Evolutionary conservation across 2,797 vertebrate genomes (phyloP), one percentile per base, ranked within the genome.

Genomic region (Melanotaenia maccullochi): DNA sequence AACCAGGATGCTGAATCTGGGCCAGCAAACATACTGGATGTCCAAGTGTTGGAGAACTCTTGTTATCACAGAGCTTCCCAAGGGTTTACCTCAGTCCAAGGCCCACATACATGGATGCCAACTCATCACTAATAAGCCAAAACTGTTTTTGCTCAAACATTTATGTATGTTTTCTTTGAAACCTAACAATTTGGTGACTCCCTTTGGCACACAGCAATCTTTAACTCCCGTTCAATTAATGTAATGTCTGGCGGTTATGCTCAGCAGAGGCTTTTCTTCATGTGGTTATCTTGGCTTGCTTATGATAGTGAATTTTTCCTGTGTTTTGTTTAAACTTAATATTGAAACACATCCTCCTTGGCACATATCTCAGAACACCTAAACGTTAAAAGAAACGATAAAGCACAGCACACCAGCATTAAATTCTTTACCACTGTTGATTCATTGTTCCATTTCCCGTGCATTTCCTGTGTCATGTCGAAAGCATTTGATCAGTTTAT

Each of bases 1-100:
- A 62, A 92, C 93, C 93, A 92, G 86, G 78, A 84, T 73, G 73
- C 79, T 33, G 84, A 90, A 83, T 90, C 72, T 63, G 82, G 85
- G 91, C 94, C 94, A 93, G 79, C 85, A 90, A 92, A 94, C 92
- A 93, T 84, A 88, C 76, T 90, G 76, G 76, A 78, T 75, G 86
- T 92, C 91, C 91, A 90, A 93, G 89, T 91, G 90, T 87, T 89
- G 86, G 85, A 92, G 87, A 92, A 91, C 85, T 93, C 88, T 86
- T 90, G 85, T 90, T 92, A 91, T 92, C 90, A 79, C 59, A 87
- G 81, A 81, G 71, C 68, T 61, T 93, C 93, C 87, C 92, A 55
- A 44, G 87, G 87, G 93, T 81, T 70, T 87, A 90, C 82, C 89
- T 90, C 89, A 77, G 78, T 94, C 93, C 94, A 94, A 94, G 84